phyloP scores from a whole-genome alignment of 1,140 invertebrate genomes.

The Procambarus virginalis region DNA sequence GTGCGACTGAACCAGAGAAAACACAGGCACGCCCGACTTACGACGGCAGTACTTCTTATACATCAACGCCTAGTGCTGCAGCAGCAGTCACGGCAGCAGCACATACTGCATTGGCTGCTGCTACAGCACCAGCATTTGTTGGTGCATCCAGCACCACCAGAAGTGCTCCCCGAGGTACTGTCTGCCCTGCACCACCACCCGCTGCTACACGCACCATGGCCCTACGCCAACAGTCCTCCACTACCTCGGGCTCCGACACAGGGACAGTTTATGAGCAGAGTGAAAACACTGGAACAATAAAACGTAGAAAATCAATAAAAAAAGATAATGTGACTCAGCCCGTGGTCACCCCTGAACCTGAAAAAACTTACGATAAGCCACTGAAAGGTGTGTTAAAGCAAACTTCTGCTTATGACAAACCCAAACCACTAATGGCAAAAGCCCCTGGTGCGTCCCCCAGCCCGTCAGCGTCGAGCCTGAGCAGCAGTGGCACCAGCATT shows the following conservation, averaged over 20 bases:
- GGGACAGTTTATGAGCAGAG: slow-evolving; percentile 65
- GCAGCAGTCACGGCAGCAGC: slow-evolving; percentile 36
- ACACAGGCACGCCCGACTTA: slow-evolving; percentile 10
- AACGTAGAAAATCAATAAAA: slow-evolving; percentile 56
- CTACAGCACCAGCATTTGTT: slow-evolving; percentile 59
- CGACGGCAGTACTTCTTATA: neutral
- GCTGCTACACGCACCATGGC: slow-evolving; percentile 34
- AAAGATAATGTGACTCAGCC: slow-evolving; percentile 17
- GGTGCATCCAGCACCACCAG: slow-evolving; percentile 28
- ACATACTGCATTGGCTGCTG: slow-evolving; percentile 49
- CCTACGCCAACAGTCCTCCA: slow-evolving; percentile 43
- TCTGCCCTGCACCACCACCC: neutral
- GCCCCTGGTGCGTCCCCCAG: slow-evolving; percentile 52
- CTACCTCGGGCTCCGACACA: slow-evolving; percentile 54
- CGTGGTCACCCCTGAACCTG: neutral
- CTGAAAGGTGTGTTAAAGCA: slow-evolving; percentile 68
- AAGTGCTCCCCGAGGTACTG: slow-evolving; percentile 1
- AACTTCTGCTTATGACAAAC: slow-evolving; percentile 69
- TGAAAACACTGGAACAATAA: slow-evolving; percentile 69
- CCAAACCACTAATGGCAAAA: slow-evolving; percentile 55
- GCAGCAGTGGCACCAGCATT: slow-evolving; percentile 36
- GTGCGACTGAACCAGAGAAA: slow-evolving; percentile 2
- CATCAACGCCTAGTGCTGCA: neutral
- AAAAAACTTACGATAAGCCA: slow-evolving; percentile 53
- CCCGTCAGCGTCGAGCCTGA: slow-evolving; percentile 27